These are phyloP conservation scores for Eudyptes chrysolophus DNA, from an alignment of 2,113 vertebrate genomes.

Conservation along the genomic window DNA sequence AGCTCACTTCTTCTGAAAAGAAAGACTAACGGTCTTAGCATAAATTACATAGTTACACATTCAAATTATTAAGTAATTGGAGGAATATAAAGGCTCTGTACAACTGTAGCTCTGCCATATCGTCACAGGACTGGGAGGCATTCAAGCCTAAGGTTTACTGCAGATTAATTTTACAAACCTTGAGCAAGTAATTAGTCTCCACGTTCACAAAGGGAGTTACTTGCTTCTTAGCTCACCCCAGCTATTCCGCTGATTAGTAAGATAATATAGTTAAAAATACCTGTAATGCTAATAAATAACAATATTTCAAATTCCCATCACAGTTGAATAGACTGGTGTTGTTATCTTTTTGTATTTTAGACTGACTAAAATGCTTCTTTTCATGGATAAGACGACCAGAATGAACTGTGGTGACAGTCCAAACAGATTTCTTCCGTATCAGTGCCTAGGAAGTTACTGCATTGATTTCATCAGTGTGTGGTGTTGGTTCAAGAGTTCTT, in stretches of 20 bases:
- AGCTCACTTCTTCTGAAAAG: neutral
- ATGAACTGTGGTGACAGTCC: neutral
- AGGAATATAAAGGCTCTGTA: neutral
- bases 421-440: neutral
- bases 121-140: neutral
- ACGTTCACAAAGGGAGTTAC: neutral
- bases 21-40: neutral
- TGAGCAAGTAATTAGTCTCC: neutral
- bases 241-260: neutral
- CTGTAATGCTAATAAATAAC: neutral
- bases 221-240: neutral
- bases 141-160: neutral
- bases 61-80: neutral
- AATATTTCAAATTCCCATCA: neutral
- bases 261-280: neutral
- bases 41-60: neutral
- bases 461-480: neutral
- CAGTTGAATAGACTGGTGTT: neutral
- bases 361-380: neutral
- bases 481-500: neutral
- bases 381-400: neutral
- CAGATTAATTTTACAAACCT: neutral
- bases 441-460: neutral
- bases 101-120: neutral
- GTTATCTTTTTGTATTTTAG: neutral